These are phyloP conservation scores for Alligator mississippiensis DNA, from an alignment of 2,113 vertebrate species.

Conservation along the genomic window DNA sequence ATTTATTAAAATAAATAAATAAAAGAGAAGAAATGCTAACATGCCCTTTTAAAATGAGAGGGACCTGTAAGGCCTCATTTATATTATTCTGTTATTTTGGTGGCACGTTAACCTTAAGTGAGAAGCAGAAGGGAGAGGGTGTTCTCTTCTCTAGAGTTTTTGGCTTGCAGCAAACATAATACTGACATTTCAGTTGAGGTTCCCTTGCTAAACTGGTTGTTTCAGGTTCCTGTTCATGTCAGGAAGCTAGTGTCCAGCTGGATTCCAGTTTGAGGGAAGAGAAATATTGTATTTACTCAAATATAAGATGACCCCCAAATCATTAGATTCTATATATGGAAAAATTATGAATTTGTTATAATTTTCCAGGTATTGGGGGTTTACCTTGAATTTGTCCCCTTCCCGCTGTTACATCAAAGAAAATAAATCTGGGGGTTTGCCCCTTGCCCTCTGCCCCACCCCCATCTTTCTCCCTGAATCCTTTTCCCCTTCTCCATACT, in stretches of 20 bases:
- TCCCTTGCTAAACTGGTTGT: not conserved
- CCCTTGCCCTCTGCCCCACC: too few species aligned
- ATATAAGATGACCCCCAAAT: too few species aligned
- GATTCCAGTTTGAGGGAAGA: not conserved
- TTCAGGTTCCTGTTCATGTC: not conserved
- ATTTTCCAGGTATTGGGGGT: too few species aligned
- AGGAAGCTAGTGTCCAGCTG: too few species aligned
- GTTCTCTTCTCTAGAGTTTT: not conserved
- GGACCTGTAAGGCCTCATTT: not conserved
- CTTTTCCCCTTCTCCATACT: too few species aligned
- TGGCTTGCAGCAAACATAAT: slow-evolving; percentile 30
- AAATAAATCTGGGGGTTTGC: too few species aligned
- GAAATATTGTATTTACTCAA: not conserved
- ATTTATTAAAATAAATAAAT: not conserved
- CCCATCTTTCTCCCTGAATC: too few species aligned
- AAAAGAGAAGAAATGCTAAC: not conserved
- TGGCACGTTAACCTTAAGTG: not conserved
- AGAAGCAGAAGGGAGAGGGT: not conserved
- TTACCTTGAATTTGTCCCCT: too few species aligned
- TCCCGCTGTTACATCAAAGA: too few species aligned
- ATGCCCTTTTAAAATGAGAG: not conserved
- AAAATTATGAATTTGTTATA: too few species aligned
- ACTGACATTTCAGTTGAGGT: slow-evolving; percentile 9
- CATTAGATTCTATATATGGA: too few species aligned
- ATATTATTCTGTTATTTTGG: not conserved